Conservation (phyloP, 2,797 vertebrate species). For the Sebastes umbrosus region DNA sequence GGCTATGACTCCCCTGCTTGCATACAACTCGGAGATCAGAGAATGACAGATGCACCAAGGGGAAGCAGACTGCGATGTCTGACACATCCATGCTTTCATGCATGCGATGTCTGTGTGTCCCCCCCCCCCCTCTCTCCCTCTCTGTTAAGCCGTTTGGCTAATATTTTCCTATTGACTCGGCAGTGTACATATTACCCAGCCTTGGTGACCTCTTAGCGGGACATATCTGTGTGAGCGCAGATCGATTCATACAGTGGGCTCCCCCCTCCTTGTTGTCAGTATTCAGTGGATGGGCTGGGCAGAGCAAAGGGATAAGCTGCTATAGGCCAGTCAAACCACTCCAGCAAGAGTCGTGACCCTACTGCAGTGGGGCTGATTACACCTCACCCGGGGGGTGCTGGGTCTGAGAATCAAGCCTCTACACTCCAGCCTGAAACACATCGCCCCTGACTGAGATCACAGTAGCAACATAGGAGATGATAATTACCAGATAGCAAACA, state of each 20-base stretch:
- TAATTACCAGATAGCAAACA: constrained; percentile 31
- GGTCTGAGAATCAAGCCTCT: constrained; percentile 52
- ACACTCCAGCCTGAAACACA: constrained; percentile 39
- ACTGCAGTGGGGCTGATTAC: constrained; percentile 72
- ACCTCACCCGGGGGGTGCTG: constrained; percentile 40
- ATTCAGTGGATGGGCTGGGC: constrained; percentile 31
- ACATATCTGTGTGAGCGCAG: constrained; percentile 56
- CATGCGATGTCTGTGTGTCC: constrained; percentile 41
- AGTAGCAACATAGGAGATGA: constrained; percentile 15
- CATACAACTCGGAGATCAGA: constrained; percentile 79
- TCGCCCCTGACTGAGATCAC: constrained; percentile 50
- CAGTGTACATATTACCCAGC: constrained; percentile 71
- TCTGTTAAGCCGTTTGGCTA: constrained; percentile 73
- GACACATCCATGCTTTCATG: constrained; percentile 61
- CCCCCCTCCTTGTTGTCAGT: constrained; percentile 44
- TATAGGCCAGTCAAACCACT: constrained; percentile 57
- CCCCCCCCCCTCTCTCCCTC: not conserved
- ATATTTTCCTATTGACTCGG: constrained; percentile 77
- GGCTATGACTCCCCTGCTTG: constrained; percentile 61
- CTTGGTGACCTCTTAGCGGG: constrained; percentile 63
- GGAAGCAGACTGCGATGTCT: constrained; percentile 61
- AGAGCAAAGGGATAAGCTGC: constrained; percentile 67
- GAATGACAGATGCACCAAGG: constrained; percentile 67
- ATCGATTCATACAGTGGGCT: constrained; percentile 75
- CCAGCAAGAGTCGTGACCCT: constrained; percentile 72